These are phyloP conservation scores for Porites cylindrica DNA, from an alignment of 92 coral and sea anemone species.

Conservation along the genomic window DNA sequence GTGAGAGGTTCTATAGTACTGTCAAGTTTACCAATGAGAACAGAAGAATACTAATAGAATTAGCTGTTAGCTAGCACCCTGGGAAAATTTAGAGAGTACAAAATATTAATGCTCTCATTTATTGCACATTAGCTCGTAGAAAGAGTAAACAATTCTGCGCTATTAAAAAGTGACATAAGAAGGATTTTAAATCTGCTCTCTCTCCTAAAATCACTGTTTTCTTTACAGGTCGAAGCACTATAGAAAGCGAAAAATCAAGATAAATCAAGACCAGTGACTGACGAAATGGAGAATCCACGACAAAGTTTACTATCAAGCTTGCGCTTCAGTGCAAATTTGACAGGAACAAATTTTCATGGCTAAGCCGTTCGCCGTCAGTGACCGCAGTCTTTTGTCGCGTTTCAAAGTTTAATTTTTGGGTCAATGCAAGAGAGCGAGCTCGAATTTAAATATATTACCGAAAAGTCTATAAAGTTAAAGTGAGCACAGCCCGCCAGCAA, in stretches of 20 bases:
- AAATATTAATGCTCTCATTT: conserved; percentile 73
- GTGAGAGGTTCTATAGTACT: conserved; percentile 18
- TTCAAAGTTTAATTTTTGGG: conserved; percentile 9
- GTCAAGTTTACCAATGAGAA: conserved; percentile 23
- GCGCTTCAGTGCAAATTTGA: background rate
- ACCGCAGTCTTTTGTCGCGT: background rate
- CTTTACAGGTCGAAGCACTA: conserved; percentile 30
- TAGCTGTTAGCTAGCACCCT: conserved; percentile 40
- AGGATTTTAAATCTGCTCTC: conserved; percentile 9
- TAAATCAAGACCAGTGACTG: background rate
- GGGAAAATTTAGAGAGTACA: conserved; percentile 63
- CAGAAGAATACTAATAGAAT: conserved; percentile 23
- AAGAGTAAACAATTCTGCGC: conserved; percentile 64
- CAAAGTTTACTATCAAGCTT: background rate
- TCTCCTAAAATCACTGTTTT: background rate
- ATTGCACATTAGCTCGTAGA: conserved; percentile 63
- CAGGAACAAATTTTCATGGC: background rate
- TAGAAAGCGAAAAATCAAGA: conserved; percentile 37
- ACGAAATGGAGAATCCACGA: background rate
- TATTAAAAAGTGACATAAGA: conserved; percentile 29
- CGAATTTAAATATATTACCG: conserved; percentile 4
- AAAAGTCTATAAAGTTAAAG: background rate
- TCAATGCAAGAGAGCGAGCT: conserved; percentile 7
- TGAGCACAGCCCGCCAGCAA: background rate
- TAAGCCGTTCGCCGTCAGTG: background rate